Percentiles rank a stretch among this genome's conserved stretches.
Conservation (phyloP, 2,888 invertebrate genomes). For the Microplitis deprimator region DNA sequence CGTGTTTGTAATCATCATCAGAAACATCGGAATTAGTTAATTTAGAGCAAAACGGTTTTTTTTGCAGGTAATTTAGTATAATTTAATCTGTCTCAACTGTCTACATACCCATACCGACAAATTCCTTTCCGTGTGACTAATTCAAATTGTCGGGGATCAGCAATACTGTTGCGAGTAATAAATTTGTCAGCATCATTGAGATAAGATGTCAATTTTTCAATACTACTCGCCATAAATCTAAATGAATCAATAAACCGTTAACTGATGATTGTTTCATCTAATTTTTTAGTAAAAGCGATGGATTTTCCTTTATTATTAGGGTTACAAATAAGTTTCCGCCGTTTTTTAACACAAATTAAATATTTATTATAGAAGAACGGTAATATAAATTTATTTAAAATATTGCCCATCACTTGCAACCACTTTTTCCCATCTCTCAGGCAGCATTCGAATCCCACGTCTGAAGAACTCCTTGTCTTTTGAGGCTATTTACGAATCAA, state of each 20-base stretch:
- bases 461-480: too few species aligned
- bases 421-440: too few species aligned
- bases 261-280: background rate
- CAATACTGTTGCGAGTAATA: slow-evolving; percentile 33
- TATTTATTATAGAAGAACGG: too few species aligned
- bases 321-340: too few species aligned
- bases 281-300: background rate
- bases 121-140: slow-evolving; percentile 57
- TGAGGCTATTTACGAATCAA: too few species aligned
- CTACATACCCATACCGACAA: slow-evolving; percentile 61
- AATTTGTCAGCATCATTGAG: slow-evolving; percentile 22
- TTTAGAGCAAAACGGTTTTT: slow-evolving; percentile 51
- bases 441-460: too few species aligned
- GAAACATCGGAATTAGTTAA: slow-evolving; percentile 49
- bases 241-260: slow-evolving; percentile 56
- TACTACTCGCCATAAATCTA: slow-evolving; percentile 57
- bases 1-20: slow-evolving; percentile 59
- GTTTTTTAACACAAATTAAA: too few species aligned
- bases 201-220: slow-evolving; percentile 49
- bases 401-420: too few species aligned
- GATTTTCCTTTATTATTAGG: slow-evolving; percentile 42
- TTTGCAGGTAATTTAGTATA: slow-evolving; percentile 46
- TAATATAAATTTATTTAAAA: too few species aligned
- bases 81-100: slow-evolving; percentile 45
- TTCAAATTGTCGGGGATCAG: slow-evolving; percentile 43